A percentile compares a stretch with the other conserved stretches of the same genome.
Evolutionary conservation across 2,888 invertebrate genomes (phyloP).

Genomic region (Salpingus planirostris): DNA sequence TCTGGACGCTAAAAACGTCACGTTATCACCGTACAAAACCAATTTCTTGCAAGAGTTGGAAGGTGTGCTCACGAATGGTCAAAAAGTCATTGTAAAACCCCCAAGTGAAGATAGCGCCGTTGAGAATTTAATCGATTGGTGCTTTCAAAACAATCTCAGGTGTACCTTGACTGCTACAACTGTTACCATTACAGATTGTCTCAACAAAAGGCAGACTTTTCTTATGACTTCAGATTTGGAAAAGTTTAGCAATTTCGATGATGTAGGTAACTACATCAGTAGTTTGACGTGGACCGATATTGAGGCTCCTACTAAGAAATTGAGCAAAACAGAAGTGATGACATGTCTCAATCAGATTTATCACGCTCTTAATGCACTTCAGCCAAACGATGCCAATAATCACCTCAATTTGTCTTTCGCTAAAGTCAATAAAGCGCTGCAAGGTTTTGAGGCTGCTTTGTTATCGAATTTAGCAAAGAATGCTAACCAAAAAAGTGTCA

Average conservation of each 20-base stretch:
- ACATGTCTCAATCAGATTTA: slow-evolving; percentile 35
- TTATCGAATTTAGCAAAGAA: slow-evolving; percentile 26
- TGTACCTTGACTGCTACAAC: slow-evolving; percentile 19
- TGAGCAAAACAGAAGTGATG: slow-evolving; percentile 29
- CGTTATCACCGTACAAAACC: slow-evolving; percentile 42
- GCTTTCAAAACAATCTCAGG: slow-evolving; percentile 23
- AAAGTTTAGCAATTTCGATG: slow-evolving; percentile 20
- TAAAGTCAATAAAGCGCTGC: slow-evolving; percentile 35
- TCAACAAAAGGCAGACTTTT: slow-evolving; percentile 21
- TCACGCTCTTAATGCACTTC: slow-evolving; percentile 28
- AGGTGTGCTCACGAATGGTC: slow-evolving; percentile 37
- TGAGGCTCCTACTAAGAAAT: slow-evolving; percentile 18
- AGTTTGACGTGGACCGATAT: slow-evolving; percentile 28
- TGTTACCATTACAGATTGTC: slow-evolving; percentile 26
- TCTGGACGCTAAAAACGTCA: slow-evolving; percentile 30
- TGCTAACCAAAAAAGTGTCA: slow-evolving; percentile 31
- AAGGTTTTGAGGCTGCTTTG: slow-evolving; percentile 35
- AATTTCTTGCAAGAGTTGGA: slow-evolving; percentile 48
- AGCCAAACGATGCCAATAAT: slow-evolving; percentile 34
- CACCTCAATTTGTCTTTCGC: slow-evolving; percentile 35
- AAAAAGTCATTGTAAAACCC: too few species aligned
- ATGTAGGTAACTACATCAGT: slow-evolving; percentile 25
- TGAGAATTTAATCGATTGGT: slow-evolving; percentile 25
- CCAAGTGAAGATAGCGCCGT: slow-evolving; percentile 15
- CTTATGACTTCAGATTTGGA: slow-evolving; percentile 19